phyloP scores from a whole-genome alignment of 2,888 invertebrate species.

The Cactoblastis cactorum region DNA sequence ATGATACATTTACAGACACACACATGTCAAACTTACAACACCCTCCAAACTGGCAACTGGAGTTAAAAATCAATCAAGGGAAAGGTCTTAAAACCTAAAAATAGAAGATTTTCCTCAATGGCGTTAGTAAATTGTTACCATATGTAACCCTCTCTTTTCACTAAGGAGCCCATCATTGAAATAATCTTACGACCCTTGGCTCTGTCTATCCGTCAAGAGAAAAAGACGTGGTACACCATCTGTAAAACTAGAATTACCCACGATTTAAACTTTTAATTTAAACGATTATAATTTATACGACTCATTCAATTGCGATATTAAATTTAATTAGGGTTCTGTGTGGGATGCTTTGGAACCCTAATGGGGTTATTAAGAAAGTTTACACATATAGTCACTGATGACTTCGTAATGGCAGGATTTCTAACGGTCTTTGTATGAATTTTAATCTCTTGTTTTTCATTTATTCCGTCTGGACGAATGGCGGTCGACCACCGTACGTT shows the following conservation, averaged over 20 bases:
- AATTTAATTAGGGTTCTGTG: background rate
- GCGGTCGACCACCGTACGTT: background rate
- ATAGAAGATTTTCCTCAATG: no score
- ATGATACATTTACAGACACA: no score
- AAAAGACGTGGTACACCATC: no score
- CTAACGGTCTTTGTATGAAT: background rate
- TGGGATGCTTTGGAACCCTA: background rate
- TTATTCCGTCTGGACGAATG: background rate
- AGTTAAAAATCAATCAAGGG: no score
- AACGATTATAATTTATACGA: background rate
- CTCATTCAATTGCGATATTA: background rate
- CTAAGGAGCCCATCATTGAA: no score
- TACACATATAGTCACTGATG: constrained; percentile 6
- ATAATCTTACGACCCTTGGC: no score
- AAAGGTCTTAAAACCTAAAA: no score
- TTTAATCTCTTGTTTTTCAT: no score
- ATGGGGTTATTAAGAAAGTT: constrained; percentile 10
- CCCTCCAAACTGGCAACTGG: no score
- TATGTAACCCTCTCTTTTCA: no score
- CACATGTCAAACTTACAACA: no score
- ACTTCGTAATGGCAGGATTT: constrained; percentile 7
- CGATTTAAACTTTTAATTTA: background rate
- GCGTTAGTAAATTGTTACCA: no score
- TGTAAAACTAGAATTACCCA: background rate
- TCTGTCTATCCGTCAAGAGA: background rate